These are phyloP conservation scores for Oscheius sp. DNA, from an alignment of 2,888 invertebrate genomes.

Conservation along the genomic window DNA sequence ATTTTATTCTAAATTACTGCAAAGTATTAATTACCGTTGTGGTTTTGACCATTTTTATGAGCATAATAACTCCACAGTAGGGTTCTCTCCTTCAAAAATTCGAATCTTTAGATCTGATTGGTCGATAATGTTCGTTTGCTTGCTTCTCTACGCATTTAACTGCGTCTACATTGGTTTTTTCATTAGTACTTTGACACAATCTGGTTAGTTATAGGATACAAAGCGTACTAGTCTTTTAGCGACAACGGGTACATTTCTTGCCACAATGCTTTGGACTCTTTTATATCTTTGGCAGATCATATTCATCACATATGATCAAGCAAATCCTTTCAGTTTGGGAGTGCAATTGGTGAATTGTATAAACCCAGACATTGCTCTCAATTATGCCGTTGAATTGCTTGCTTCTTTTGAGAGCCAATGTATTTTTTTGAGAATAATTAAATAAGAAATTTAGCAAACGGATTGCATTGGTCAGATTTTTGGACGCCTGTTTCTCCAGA, in stretches of 20 bases:
- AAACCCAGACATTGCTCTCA: constrained; percentile 60
- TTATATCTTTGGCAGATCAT: constrained; percentile 62
- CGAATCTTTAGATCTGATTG: constrained; percentile 38
- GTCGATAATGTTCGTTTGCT: constrained; percentile 58
- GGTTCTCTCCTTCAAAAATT: not conserved
- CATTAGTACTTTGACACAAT: constrained; percentile 62
- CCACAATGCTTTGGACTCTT: constrained; percentile 62
- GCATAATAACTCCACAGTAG: constrained; percentile 39
- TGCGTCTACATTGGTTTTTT: constrained; percentile 59
- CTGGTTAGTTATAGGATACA: constrained; percentile 32
- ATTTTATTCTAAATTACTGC: constrained; percentile 77
- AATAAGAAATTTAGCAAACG: no score
- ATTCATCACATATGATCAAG: constrained; percentile 49
- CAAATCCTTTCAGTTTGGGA: constrained; percentile 39
- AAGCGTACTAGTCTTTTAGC: constrained; percentile 35
- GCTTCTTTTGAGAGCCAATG: constrained; percentile 62
- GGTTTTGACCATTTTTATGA: constrained; percentile 36
- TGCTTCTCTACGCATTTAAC: constrained; percentile 57
- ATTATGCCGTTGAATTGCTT: constrained; percentile 50
- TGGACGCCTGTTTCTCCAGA: constrained; percentile 50
- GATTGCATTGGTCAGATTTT: constrained; percentile 54
- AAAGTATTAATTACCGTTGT: constrained; percentile 56
- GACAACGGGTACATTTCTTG: constrained; percentile 59
- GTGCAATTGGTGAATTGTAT: constrained; percentile 56
- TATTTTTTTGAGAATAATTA: no score